Base-by-base conservation (phyloP, 2,888 invertebrate species). In the Diarsia brunnea region DNA sequence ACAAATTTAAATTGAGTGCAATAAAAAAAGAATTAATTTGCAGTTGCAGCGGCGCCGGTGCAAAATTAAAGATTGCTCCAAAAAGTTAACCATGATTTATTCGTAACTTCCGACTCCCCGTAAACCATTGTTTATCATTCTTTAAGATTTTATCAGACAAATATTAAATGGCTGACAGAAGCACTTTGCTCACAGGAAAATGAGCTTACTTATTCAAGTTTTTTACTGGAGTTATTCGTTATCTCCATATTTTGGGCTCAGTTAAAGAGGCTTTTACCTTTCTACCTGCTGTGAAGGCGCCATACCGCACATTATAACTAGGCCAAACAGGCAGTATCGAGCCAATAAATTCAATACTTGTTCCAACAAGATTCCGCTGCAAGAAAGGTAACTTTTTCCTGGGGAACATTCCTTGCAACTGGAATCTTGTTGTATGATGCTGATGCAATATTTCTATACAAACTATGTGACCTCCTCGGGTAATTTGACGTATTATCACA, bases 281-380 rank as follows among this genome's bases (percentile, higher is more conserved):
- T 86, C 70, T 75, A 69, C 81, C 77, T 64, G 72, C 38, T 72
- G 77, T n/a, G 73, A 68, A 69, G 84, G 63, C 67, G 58, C 66
- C 72, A 24, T 51, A 24, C 60, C 16, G 53, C 51, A 49, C 61
- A 78, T 72, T 69, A 72, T 75, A 85, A 86, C 77, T 84, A 81
- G 87, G 84, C 43, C 86, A 79, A 71, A 79, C 73, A 21, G 60
- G 61, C 73, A 71, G 71, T 73, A 69, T 69, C 73, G 49, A 70
- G 31, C 12, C 63, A 77, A 86, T 79, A 83, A 83, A 86, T 83
- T 86, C 45, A 67, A 69, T 77, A 81, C 84, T 81, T 72, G 75
- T 64, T 77, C 61, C 66, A 71, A 69, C 78, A 77, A 81, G 76
- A 78, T 85, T 81, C 84, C 79, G 27, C 38, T 63, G 67, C 75